A percentile compares a stretch with the other conserved stretches of the same genome.
phyloP scores from a whole-genome alignment of 1,140 invertebrate genomes.

The Hydropsyche tenuis region DNA sequence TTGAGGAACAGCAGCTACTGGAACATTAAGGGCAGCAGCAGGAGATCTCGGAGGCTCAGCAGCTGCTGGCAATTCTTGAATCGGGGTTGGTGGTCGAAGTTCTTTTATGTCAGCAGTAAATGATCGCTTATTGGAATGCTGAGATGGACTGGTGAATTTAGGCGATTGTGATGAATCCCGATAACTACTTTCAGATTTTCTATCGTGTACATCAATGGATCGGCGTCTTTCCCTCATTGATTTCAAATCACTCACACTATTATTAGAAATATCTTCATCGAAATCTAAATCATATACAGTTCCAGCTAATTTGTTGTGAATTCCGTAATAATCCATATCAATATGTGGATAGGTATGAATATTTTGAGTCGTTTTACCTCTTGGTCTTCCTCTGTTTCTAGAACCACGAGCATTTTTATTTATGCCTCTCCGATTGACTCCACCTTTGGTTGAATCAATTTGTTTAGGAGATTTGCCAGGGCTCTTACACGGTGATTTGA shows the following conservation, averaged over 20 bases:
- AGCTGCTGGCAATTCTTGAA: constrained; percentile 48
- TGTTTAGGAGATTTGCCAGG: constrained; percentile 78
- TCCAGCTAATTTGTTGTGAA: constrained; percentile 79
- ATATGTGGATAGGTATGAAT: constrained; percentile 34
- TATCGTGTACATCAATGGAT: constrained; percentile 75
- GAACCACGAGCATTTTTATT: constrained; percentile 63
- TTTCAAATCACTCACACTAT: constrained; percentile 78
- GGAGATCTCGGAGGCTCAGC: constrained; percentile 39
- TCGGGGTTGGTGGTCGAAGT: constrained; percentile 54
- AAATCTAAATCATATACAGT: constrained; percentile 89
- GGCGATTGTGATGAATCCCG: constrained; percentile 67
- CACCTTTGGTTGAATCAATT: constrained; percentile 54
- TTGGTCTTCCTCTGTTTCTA: constrained; percentile 71
- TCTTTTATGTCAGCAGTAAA: constrained; percentile 56
- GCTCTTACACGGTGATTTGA: constrained; percentile 74
- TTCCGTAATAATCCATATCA: constrained; percentile 58
- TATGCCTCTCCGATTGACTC: constrained; percentile 60
- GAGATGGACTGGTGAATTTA: constrained; percentile 61
- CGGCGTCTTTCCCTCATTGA: constrained; percentile 81
- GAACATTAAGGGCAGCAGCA: constrained; percentile 43
- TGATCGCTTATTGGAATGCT: constrained; percentile 53
- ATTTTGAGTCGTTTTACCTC: constrained; percentile 68
- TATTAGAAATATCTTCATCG: constrained; percentile 80
- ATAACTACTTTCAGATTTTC: constrained; percentile 65
- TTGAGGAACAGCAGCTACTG: constrained; percentile 49